Base-by-base conservation (phyloP, 2,888 invertebrate genomes). In the Chromoteleia sp. region DNA sequence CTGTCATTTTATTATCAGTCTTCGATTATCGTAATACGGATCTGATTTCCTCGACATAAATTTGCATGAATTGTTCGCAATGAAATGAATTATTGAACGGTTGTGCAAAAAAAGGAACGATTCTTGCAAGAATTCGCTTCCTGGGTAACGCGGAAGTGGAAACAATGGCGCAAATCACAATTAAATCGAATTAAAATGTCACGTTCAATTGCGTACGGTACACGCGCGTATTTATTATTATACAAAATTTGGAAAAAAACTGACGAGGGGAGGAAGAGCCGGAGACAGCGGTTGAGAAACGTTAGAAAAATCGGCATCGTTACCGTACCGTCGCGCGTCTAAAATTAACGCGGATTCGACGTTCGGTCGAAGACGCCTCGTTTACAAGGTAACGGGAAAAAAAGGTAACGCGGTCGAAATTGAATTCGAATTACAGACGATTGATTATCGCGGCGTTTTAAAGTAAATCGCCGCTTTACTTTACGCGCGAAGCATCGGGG, bases 111-210 rank as follows among this genome's bases (percentile, higher is more conserved):
- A 54, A 14, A 12, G 29, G 25, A 71, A 59, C 59, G 50, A 59
- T 59, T 39, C 71, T 50, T 59, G 50, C 50, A 14, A 36, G 70
- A 58, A 59, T 71, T 59, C 21, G 45, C 54, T 56, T 45, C 12
- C 56, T 30, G 56, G 41, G 56, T 61, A 61, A 73, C 61, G 61
- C 52, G 59, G 61, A 52, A 73, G 61, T 52, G 21, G 19, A 73
- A 73, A 73, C 59, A 59, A 73, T 61, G 29, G 59, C 50, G 59
- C 58, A 52, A 52, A 73, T 73, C 52, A 43, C 61, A 73, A 73
- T 73, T 73, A 61, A 39, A 52, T 45, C 63, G 21, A n/a, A n/a
- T n/a, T 65, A 56, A 74, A 54, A 74, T 63, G 63, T 50, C 59
- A 59, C 59, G 41, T 39, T 71, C 50, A 36, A 71, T 59, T 59